Evolutionary conservation across 2,888 invertebrate species (phyloP).

Genomic region (Phortica okadai): DNA sequence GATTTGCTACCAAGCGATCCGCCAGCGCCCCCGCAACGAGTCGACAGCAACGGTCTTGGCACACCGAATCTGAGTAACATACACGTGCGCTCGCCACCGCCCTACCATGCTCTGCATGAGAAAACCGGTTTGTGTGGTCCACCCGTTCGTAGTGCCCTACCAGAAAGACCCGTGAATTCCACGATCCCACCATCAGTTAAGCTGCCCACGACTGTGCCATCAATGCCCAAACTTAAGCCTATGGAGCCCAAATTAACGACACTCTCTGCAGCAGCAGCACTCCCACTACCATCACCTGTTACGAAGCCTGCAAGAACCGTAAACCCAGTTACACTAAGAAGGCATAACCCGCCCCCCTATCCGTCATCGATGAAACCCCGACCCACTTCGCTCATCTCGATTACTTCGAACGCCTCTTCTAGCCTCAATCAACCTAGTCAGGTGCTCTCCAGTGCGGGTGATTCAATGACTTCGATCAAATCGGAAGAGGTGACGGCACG

Average conservation of each 20-base stretch:
- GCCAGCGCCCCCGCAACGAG: slow-evolving; percentile 84
- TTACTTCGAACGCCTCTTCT: slow-evolving; percentile 64
- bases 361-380: slow-evolving; percentile 77
- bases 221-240: slow-evolving; percentile 58
- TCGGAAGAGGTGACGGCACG: slow-evolving; percentile 85
- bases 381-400: slow-evolving; percentile 76
- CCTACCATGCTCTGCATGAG: slow-evolving; percentile 82
- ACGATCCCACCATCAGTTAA: slow-evolving; percentile 37
- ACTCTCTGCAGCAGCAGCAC: slow-evolving; percentile 39
- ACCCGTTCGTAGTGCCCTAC: slow-evolving; percentile 56
- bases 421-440: slow-evolving; percentile 71
- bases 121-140: slow-evolving; percentile 78
- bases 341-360: slow-evolving; percentile 83
- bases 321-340: slow-evolving; percentile 50
- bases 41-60: slow-evolving; percentile 80
- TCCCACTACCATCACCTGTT: not conserved
- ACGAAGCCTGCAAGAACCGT: not conserved
- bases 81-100: slow-evolving; percentile 80
- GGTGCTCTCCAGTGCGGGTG: slow-evolving; percentile 52
- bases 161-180: slow-evolving; percentile 33
- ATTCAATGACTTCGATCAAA: slow-evolving; percentile 75
- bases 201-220: slow-evolving; percentile 44
- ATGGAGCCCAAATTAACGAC: slow-evolving; percentile 28
- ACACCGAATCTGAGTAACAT: slow-evolving; percentile 77
- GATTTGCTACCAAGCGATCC: slow-evolving; percentile 78